A percentile compares a stretch with the other conserved stretches of the same genome.
phyloP scores from a whole-genome alignment of 2,888 invertebrate species.

The Cephalotes varians region DNA sequence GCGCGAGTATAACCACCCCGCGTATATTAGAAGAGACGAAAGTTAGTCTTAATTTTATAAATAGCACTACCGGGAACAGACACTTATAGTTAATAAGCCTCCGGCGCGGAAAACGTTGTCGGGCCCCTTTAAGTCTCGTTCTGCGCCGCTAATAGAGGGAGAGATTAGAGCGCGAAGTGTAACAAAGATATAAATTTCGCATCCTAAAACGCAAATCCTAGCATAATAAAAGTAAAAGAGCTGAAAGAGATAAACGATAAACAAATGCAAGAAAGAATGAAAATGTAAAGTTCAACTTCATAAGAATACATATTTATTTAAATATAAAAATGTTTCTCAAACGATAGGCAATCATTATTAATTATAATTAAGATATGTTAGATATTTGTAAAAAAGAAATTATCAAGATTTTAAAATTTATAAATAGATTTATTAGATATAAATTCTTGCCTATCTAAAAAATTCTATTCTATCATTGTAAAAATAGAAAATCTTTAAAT shows the following conservation, averaged over 20 bases:
- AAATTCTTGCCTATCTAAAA: not conserved
- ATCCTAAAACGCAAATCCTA: conserved; percentile 14
- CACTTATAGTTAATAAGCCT: conserved; percentile 78
- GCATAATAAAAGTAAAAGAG: not conserved
- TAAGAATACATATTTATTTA: not conserved
- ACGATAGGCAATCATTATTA: not conserved
- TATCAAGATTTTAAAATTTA: not conserved
- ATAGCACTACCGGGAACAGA: conserved; percentile 78
- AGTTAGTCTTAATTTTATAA: conserved; percentile 78
- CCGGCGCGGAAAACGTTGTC: conserved; percentile 70
- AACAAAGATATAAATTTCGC: conserved; percentile 38
- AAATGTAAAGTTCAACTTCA: not conserved
- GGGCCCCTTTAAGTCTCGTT: conserved; percentile 51
- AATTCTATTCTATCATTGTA: not conserved
- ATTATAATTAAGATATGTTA: conserved; percentile 17
- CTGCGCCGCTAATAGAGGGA: conserved; percentile 51
- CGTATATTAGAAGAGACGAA: conserved; percentile 62
- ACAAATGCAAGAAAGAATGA: not conserved
- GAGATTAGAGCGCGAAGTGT: conserved; percentile 33
- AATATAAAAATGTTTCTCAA: not conserved
- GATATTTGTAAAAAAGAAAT: not conserved
- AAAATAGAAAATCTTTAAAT: not conserved
- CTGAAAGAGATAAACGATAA: not conserved
- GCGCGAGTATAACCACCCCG: conserved; percentile 17
- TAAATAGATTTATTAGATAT: not conserved